Evolutionary conservation across 2,113 vertebrate genomes (phyloP).

Genomic region (Athene noctua): DNA sequence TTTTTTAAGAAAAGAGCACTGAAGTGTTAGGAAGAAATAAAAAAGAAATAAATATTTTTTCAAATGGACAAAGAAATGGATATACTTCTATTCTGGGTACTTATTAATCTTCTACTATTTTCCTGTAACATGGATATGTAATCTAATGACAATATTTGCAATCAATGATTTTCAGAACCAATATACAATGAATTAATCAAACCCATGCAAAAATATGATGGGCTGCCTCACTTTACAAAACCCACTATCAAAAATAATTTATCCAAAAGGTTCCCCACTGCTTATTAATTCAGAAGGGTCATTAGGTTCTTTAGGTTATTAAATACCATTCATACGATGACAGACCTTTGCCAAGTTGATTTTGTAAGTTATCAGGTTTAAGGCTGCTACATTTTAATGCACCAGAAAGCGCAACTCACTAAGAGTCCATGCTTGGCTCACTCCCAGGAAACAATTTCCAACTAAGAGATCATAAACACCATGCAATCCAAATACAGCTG

Average conservation of each 20-base stretch:
- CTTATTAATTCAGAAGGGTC: background rate
- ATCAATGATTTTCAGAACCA: background rate
- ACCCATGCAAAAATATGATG: constrained; percentile 21
- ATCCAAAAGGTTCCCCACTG: background rate
- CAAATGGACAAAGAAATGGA: background rate
- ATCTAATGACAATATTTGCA: background rate
- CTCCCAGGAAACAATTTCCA: constrained; percentile 61
- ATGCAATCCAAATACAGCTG: constrained; percentile 75
- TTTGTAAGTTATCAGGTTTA: constrained; percentile 4
- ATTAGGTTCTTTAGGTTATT: background rate
- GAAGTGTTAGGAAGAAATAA: background rate
- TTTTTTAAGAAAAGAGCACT: background rate
- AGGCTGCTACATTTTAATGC: constrained; percentile 18
- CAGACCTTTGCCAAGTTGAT: constrained; percentile 10
- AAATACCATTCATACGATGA: background rate
- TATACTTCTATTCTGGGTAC: background rate
- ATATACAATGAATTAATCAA: background rate
- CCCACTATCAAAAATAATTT: background rate
- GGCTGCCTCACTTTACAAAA: background rate
- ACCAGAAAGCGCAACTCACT: constrained; percentile 42
- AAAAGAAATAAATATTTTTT: background rate
- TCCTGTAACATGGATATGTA: background rate
- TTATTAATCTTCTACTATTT: background rate
- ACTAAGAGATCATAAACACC: constrained; percentile 64
- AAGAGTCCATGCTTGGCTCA: constrained; percentile 70